These are phyloP conservation scores for Tokudaia muenninki DNA, from an alignment of 2,797 vertebrate species.

Conservation along the genomic window DNA sequence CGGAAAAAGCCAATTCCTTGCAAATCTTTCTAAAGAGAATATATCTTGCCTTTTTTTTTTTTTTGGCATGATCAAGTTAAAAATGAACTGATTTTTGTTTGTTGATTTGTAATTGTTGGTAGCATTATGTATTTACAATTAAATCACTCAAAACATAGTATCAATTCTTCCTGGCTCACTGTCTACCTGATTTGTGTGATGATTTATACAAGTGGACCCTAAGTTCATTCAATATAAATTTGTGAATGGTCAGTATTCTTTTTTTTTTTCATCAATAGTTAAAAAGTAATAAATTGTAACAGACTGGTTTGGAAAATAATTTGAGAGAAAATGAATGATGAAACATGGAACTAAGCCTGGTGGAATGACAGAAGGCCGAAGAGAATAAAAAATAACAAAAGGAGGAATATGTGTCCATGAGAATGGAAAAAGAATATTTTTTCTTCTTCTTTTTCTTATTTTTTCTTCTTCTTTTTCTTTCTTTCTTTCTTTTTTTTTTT, in stretches of 20 bases:
- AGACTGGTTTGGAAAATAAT: background rate
- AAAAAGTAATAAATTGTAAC: slow-evolving; percentile 10
- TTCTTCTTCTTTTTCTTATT: background rate
- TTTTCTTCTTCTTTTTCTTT: background rate
- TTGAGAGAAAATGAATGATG: background rate
- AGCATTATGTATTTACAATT: slow-evolving; percentile 33
- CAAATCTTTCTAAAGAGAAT: slow-evolving; percentile 45
- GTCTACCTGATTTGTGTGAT: slow-evolving; percentile 11
- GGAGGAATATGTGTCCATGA: background rate
- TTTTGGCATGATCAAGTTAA: slow-evolving; percentile 22
- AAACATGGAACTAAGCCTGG: background rate
- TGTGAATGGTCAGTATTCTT: slow-evolving; percentile 7
- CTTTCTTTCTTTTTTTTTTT: background rate
- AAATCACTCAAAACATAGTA: background rate
- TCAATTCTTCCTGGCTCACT: background rate
- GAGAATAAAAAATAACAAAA: background rate
- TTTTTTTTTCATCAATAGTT: background rate
- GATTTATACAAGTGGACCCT: background rate
- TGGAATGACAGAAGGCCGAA: background rate
- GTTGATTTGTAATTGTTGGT: background rate
- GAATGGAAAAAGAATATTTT: background rate
- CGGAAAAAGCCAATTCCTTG: background rate
- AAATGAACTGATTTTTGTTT: background rate
- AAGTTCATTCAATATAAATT: slow-evolving; percentile 38
- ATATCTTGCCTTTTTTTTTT: slow-evolving; percentile 48